Evolutionary conservation across 2,888 invertebrate genomes (phyloP).

Genomic region (Hypsopygia costalis): DNA sequence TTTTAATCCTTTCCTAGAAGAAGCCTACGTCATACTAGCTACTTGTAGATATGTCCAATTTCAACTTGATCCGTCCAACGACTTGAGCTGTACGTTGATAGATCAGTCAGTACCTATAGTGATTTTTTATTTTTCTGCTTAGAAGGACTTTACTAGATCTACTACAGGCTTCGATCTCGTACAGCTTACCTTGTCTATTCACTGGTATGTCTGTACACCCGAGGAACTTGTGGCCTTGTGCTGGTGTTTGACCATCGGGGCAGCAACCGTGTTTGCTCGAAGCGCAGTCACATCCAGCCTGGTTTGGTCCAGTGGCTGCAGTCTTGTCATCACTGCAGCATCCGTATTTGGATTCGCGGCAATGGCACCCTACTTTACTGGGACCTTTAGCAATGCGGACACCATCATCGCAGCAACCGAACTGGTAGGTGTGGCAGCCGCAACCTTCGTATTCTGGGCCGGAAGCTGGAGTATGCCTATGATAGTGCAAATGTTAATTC

Average conservation of each 20-base stretch:
- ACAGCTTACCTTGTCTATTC: conserved; percentile 81
- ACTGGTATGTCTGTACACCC: conserved; percentile 88
- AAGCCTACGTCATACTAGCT: no score
- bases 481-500: no score
- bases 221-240: conserved; percentile 90
- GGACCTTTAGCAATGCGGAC: conserved; percentile 86
- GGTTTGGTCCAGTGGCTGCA: conserved; percentile 87
- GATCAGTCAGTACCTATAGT: no score
- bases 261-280: conserved; percentile 92
- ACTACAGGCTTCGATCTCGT: no score
- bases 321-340: conserved; percentile 93
- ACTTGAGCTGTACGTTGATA: no score
- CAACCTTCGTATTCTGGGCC: conserved; percentile 92
- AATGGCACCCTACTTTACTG: conserved; percentile 85
- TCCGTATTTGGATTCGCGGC: conserved; percentile 86
- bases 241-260: conserved; percentile 88
- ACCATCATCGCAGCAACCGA: conserved; percentile 95
- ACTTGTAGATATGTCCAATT: no score
- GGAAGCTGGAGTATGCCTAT: conserved; percentile 83
- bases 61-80: no score
- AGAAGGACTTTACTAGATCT: no score
- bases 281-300: conserved; percentile 90
- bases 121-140: no score
- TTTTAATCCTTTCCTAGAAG: no score
- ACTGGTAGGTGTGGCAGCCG: conserved; percentile 90